Conservation (phyloP, 2,113 vertebrate genomes). For the Redunca redunca region DNA sequence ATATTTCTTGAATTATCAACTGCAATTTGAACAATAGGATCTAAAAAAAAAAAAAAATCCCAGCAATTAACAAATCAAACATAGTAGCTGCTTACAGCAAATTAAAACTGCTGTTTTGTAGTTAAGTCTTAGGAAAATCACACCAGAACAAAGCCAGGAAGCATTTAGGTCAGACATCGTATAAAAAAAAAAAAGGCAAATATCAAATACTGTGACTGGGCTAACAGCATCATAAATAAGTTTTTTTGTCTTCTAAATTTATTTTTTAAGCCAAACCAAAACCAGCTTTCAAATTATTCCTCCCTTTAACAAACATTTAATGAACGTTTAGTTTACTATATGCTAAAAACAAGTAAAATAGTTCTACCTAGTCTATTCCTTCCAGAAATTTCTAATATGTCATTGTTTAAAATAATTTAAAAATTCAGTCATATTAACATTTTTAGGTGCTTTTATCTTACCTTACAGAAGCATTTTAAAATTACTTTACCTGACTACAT, state of each 20-base stretch:
- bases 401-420: not conserved
- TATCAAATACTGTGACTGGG: not conserved
- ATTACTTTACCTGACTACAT: not conserved
- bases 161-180: not conserved
- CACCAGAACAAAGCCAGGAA: not conserved
- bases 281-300: not conserved
- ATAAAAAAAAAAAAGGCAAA: not conserved
- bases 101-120: not conserved
- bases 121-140: not conserved
- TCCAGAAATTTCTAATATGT: not conserved
- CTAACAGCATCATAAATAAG: not conserved
- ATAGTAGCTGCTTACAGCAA: not conserved
- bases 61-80: constrained; percentile 24
- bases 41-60: constrained; percentile 68
- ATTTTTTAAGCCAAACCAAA: not conserved
- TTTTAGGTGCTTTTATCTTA: not conserved
- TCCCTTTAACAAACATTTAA: not conserved
- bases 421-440: not conserved
- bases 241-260: not conserved
- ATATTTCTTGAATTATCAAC: constrained; percentile 94
- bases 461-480: not conserved
- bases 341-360: not conserved
- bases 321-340: not conserved
- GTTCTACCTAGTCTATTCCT: not conserved
- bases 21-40: constrained; percentile 96